Conservation (phyloP, 2,797 vertebrate genomes). For the Acomys russatus region DNA sequence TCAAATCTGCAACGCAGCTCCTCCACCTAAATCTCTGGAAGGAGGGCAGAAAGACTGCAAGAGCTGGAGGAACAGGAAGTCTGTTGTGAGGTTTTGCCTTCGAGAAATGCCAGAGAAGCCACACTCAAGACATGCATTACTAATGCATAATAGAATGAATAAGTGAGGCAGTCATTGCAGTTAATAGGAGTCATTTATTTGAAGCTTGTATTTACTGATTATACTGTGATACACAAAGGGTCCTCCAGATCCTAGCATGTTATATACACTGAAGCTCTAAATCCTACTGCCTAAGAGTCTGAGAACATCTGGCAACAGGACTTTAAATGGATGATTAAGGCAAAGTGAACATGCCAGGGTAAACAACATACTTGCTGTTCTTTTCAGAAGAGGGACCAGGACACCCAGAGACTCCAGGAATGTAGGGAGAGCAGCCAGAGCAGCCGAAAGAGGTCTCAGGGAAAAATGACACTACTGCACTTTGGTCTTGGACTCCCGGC, state of each 20-base stretch:
- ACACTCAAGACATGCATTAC: neutral
- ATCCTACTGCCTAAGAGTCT: neutral
- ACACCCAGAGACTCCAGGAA: neutral
- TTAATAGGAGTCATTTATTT: neutral
- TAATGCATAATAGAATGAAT: neutral
- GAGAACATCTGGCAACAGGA: neutral
- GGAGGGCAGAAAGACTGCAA: neutral
- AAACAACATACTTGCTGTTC: neutral
- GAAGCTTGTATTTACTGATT: neutral
- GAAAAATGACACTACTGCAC: neutral
- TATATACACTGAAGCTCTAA: neutral
- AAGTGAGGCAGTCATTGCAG: neutral
- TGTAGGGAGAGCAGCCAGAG: neutral
- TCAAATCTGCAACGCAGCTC: neutral
- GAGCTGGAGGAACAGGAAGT: neutral
- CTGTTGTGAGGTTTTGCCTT: neutral
- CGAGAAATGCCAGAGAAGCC: neutral
- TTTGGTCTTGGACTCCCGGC: neutral
- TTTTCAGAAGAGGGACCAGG: neutral
- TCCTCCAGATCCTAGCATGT: neutral
- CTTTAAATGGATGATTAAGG: neutral
- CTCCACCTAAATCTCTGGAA: neutral
- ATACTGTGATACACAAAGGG: too few relatives aligned
- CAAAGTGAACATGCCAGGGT: neutral
- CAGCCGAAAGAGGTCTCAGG: neutral